phyloP scores from a whole-genome alignment of 2,888 invertebrate genomes.

The Venustoraphidia nigricollis region DNA sequence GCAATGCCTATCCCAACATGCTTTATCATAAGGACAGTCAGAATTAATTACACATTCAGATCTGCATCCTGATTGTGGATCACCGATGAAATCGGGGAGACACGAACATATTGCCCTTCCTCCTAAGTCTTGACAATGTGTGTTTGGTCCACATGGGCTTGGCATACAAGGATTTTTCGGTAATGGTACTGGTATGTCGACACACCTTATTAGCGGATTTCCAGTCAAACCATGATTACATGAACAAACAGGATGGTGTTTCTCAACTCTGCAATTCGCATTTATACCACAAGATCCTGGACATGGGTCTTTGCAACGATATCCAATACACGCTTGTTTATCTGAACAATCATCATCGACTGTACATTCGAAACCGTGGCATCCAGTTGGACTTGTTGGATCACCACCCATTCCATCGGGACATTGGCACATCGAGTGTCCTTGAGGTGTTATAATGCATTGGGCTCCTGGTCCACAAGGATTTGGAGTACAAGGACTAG shows the following conservation, averaged over 20 bases:
- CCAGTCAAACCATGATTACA: constrained; percentile 59
- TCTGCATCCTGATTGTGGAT: constrained; percentile 60
- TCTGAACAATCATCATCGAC: constrained; percentile 61
- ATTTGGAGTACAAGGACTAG: constrained; percentile 57
- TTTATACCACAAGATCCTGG: constrained; percentile 66
- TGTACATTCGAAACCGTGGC: constrained; percentile 66
- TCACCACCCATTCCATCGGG: constrained; percentile 61
- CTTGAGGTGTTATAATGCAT: constrained; percentile 51
- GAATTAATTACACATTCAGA: constrained; percentile 73
- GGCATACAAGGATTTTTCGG: constrained; percentile 53
- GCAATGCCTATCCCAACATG: constrained; percentile 63
- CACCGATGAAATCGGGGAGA: constrained; percentile 57
- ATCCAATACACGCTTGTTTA: constrained; percentile 62
- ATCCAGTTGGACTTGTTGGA: constrained; percentile 54
- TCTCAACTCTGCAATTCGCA: constrained; percentile 56
- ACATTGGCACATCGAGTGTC: constrained; percentile 57
- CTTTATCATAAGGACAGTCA: constrained; percentile 57
- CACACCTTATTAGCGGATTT: constrained; percentile 63
- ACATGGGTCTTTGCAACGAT: constrained; percentile 67
- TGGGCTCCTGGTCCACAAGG: constrained; percentile 68
- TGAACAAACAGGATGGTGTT: constrained; percentile 66
- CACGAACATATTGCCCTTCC: constrained; percentile 64
- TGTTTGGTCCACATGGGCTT: constrained; percentile 64
- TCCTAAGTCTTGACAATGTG: constrained; percentile 54
- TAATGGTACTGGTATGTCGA: constrained; percentile 35